Conservation (phyloP, 2,113 vertebrate genomes). For the Corythornis vintsioides region DNA sequence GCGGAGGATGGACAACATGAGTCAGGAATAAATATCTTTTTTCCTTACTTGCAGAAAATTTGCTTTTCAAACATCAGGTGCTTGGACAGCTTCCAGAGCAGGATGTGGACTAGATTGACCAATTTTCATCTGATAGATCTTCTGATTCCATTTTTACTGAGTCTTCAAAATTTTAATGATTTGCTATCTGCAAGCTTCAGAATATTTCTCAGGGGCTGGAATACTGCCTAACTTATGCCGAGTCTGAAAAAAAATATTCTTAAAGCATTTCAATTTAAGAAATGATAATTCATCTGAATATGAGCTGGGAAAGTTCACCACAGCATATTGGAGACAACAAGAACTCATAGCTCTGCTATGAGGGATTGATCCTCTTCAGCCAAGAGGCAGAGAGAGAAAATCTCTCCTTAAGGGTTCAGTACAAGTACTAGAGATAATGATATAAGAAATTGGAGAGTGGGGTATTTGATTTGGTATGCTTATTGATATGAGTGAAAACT, state of each 20-base stretch:
- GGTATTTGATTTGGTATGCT: neutral
- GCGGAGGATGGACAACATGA: neutral
- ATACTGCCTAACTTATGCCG: constrained; percentile 2
- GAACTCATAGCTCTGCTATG: neutral
- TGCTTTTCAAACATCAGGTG: constrained; percentile 42
- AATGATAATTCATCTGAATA: neutral
- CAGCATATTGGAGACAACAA: neutral
- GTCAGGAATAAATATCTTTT: constrained; percentile 17
- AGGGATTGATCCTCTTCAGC: neutral
- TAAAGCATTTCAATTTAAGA: constrained; percentile 30
- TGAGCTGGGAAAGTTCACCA: neutral
- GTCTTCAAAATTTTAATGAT: constrained; percentile 54
- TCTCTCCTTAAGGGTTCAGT: neutral
- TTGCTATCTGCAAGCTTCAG: constrained; percentile 39
- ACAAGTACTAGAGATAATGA: neutral
- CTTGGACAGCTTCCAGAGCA: constrained; percentile 52
- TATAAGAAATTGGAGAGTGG: neutral
- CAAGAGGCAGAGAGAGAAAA: neutral
- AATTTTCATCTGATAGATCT: constrained; percentile 48
- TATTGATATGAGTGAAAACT: neutral
- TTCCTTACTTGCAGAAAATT: constrained; percentile 32
- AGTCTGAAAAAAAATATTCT: constrained; percentile 7
- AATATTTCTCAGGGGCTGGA: constrained; percentile 18
- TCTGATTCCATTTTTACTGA: constrained; percentile 31
- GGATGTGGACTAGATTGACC: constrained; percentile 27